Base-by-base conservation (phyloP, 2,888 invertebrate species). In the Autographa gamma region DNA sequence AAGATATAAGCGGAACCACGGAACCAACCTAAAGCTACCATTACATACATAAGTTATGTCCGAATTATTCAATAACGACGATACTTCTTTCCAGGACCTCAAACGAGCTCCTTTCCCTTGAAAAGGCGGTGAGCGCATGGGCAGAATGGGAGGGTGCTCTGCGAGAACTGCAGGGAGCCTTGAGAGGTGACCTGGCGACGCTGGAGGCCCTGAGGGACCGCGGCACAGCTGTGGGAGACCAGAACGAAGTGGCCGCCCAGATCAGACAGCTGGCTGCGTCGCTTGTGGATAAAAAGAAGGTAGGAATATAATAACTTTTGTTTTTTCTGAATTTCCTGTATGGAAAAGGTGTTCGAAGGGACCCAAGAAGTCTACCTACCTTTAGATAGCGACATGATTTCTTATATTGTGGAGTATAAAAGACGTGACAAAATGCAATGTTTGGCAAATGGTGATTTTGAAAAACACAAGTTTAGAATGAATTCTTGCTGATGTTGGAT, bases 61-160 rank as follows among this genome's bases (percentile, higher is more conserved):
- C n/a, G n/a, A n/a, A n/a, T n/a, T n/a, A n/a, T n/a, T n/a, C n/a
- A 54, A 60, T 5, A 48, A 3, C 0, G 11, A 32, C 7, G 19
- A 19, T 41, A 13, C 9, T 0, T 61, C 2, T 60, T 93, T 95
- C 14, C 91, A 98, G 98, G 87, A 97, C 97, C 71, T 97, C 97
- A 82, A 96, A 96, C 82, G 97, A 97, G 89, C 93, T 98, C 86
- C 96, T 97, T 81, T 97, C 97, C 77, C 93, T 98, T 71, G 97
- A 97, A 87, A 97, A 97, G 81, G 97, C 98, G 14, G 96, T 97
- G 62, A 96, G 96, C 80, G 97, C 97, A 41, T 98, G 97, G 97
- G 96, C 97, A 68, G 97, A 98, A 89, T 97, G 98, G 93, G 98
- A 98, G 88, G 96, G 96, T 72, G 97, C 98, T 13, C 93, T 98